Evolutionary conservation across 2,797 vertebrate species (phyloP).

Genomic region (Sphaeramia orbicularis): DNA sequence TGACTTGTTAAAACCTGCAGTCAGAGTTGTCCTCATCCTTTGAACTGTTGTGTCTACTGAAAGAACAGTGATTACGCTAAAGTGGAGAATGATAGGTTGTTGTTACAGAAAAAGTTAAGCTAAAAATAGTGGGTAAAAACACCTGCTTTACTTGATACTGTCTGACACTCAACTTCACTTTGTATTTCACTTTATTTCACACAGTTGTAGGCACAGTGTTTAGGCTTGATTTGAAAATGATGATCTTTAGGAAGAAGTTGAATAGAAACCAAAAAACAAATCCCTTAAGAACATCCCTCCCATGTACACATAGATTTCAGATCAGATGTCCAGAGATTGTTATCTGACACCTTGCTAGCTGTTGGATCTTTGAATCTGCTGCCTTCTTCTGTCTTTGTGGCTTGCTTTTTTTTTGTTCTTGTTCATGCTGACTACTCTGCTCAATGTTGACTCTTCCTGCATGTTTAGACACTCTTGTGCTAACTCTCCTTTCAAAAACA

Average conservation of each 20-base stretch:
- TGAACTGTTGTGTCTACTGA: conserved; percentile 30
- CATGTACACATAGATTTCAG: conserved; percentile 12
- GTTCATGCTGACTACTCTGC: conserved; percentile 24
- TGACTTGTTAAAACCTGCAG: conserved; percentile 63
- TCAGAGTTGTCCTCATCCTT: conserved; percentile 31
- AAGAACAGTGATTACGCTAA: conserved; percentile 49
- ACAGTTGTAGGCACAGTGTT: conserved; percentile 38
- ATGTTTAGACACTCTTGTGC: conserved; percentile 39
- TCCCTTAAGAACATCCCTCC: background rate
- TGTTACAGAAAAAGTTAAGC: conserved; percentile 29
- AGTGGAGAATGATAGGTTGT: conserved; percentile 63
- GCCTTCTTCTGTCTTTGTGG: conserved; percentile 48
- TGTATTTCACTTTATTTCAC: conserved; percentile 15
- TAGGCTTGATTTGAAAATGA: conserved; percentile 49
- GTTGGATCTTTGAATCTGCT: conserved; percentile 47
- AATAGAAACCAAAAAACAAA: conserved; percentile 41
- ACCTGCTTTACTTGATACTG: conserved; percentile 33
- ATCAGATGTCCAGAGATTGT: conserved; percentile 44
- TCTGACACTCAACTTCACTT: background rate
- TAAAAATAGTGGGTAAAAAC: conserved; percentile 54
- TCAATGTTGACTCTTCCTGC: conserved; percentile 7
- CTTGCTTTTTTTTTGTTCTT: conserved; percentile 35
- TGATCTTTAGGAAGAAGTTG: conserved; percentile 19
- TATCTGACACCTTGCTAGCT: conserved; percentile 53
- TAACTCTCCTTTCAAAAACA: conserved; percentile 11